Evolutionary conservation across 2,113 vertebrate genomes (phyloP).

Genomic region (Bombycilla garrulus): DNA sequence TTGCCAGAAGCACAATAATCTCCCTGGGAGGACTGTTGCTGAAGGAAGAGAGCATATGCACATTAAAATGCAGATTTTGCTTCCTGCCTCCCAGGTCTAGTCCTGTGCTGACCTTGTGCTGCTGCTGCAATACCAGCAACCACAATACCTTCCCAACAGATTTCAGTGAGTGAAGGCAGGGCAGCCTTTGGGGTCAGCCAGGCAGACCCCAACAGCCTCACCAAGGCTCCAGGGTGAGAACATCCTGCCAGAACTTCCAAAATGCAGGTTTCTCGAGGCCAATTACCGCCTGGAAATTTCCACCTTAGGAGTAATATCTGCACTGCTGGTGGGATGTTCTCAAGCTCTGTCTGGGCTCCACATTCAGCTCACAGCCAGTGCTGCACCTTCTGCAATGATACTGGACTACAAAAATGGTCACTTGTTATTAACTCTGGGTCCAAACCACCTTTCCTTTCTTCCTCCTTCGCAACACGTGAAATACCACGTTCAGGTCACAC

Average conservation of each 20-base stretch:
- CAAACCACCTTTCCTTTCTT: not conserved
- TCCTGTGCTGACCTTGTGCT: not conserved
- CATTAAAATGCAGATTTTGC: not conserved
- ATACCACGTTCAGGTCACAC: not conserved
- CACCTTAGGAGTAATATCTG: not conserved
- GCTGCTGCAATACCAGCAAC: not conserved
- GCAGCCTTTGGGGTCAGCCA: not conserved
- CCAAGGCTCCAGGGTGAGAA: not conserved
- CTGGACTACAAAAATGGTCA: not conserved
- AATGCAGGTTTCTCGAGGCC: accelerated
- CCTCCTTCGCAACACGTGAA: not conserved
- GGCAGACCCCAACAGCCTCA: not conserved
- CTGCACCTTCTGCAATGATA: not conserved
- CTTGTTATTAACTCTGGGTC: not conserved
- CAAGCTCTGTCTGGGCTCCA: not conserved
- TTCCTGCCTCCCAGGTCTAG: not conserved
- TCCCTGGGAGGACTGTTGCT: not conserved
- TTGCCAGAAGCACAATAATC: constrained; percentile 36
- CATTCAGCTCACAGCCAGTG: not conserved
- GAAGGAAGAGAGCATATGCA: not conserved
- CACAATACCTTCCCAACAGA: not conserved
- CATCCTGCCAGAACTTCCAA: not conserved
- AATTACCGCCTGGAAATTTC: not conserved
- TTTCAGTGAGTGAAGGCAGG: not conserved
- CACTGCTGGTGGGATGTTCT: not conserved